Conservation (phyloP, 2,797 vertebrate genomes). For the Otolemur crassicaudatus region DNA sequence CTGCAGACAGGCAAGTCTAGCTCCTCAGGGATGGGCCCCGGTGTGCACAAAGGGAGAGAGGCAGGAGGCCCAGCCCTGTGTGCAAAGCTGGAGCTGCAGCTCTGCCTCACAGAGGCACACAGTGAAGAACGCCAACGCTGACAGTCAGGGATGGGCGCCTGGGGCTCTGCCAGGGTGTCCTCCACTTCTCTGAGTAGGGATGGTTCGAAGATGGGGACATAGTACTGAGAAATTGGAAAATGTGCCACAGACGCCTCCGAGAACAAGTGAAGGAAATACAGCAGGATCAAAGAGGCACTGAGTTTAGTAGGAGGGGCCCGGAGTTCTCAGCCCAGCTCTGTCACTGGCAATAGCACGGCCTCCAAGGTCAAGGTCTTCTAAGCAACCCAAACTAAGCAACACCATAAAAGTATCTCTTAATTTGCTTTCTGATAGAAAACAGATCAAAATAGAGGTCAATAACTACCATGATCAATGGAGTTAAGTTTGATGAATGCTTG, state of each 20-base stretch:
- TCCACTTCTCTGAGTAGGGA: background rate
- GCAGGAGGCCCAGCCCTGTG: background rate
- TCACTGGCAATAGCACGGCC: background rate
- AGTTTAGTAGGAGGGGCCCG: background rate
- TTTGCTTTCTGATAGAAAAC: background rate
- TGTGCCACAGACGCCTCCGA: background rate
- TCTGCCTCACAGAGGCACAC: background rate
- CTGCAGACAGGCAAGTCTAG: background rate
- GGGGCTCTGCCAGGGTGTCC: background rate
- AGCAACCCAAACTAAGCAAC: background rate
- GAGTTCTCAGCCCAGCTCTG: background rate
- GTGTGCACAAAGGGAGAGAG: background rate
- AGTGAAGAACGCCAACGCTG: background rate
- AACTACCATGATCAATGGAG: background rate
- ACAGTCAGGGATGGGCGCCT: rapidly evolving
- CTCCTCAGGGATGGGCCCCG: background rate
- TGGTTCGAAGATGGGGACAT: background rate
- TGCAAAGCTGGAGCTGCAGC: too few relatives aligned
- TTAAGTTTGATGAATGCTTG: background rate
- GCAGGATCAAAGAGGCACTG: background rate
- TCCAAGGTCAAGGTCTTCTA: background rate
- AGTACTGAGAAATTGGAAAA: too few relatives aligned
- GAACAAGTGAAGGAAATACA: background rate
- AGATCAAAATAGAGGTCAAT: background rate
- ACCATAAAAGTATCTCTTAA: background rate